Percentiles rank a stretch among this genome's conserved stretches.
Conservation (phyloP, 2,113 vertebrate genomes). For the Apistogramma diplotaenia region DNA sequence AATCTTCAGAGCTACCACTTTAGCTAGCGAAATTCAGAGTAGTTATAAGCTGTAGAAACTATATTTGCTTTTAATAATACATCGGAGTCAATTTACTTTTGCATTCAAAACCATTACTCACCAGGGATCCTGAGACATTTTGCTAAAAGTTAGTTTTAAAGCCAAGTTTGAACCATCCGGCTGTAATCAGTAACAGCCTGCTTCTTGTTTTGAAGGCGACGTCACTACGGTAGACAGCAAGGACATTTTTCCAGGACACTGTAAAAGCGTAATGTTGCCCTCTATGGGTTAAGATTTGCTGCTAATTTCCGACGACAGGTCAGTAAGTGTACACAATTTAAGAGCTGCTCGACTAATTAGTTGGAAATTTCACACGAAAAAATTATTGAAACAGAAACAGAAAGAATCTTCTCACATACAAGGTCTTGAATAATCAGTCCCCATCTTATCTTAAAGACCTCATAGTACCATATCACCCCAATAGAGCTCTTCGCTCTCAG, state of each 20-base stretch:
- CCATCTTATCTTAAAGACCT: no score
- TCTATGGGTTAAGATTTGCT: not conserved
- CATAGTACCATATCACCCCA: no score
- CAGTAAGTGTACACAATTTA: not conserved
- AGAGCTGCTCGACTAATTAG: not conserved
- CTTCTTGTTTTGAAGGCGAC: constrained; percentile 68
- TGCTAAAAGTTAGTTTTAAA: not conserved
- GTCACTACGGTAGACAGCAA: constrained; percentile 52
- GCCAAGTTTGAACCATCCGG: not conserved
- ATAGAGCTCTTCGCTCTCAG: no score
- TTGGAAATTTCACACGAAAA: not conserved
- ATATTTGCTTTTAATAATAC: not conserved
- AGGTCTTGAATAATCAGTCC: no score
- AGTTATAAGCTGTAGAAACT: not conserved
- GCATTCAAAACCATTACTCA: constrained; percentile 9
- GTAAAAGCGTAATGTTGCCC: not conserved
- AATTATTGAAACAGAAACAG: not conserved
- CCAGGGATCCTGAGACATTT: constrained; percentile 78
- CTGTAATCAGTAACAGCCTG: not conserved
- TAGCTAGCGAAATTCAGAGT: not conserved
- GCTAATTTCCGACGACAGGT: not conserved
- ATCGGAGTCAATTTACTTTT: no score
- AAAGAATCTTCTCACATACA: not conserved
- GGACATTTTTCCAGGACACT: not conserved
- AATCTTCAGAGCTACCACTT: not conserved